Evolutionary conservation across 2,888 invertebrate species (phyloP), one percentile per base, ranked within the genome.

Genomic region (Drosophila recens): DNA sequence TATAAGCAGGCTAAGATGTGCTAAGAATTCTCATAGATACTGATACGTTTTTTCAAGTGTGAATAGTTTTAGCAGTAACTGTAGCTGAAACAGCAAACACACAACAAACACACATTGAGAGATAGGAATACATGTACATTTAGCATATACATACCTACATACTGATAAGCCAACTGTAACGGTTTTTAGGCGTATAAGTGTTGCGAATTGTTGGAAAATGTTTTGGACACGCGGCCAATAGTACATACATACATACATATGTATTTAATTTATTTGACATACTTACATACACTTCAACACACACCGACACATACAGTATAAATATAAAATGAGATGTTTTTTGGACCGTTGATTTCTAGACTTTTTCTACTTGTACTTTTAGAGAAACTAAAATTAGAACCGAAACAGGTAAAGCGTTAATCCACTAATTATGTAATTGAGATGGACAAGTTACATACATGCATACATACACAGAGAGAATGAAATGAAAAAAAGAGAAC

Each of bases 111-210:
- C 53, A 63, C 34, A 67, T 54, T 58, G 49, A 71, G 57, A 75
- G 27, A 68, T 56, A 65, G 36, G 65, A 49, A 73, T 45, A 64
- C 52, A 82, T 48, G 66, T 48, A 75, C 45, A 65, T 40, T 46
- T 58, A 69, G 43, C 43, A 64, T 70, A 66, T 49, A 61, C 43
- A 65, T 42, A 43, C 42, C 6, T 69, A 64, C 67, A 79, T 69
- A 79, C 80, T 80, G 75, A 67, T 82, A 79, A 75, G 63, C 66
- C 82, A 82, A 75, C 56, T 80, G 75, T 82, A 84, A 82, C 78
- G 71, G 59, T 72, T 76, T 67, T 86, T 88, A 88, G 86, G 70
- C 80, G 56, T 82, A 72, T 87, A 84, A 83, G 87, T 83, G 83
- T 87, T 83, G 87, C 85, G 64, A 77, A 69, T 81, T 84, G 64